Percentiles rank a stretch among this genome's conserved stretches.
Evolutionary conservation across 2,888 invertebrate genomes (phyloP).

Genomic region (Drosophila dives): DNA sequence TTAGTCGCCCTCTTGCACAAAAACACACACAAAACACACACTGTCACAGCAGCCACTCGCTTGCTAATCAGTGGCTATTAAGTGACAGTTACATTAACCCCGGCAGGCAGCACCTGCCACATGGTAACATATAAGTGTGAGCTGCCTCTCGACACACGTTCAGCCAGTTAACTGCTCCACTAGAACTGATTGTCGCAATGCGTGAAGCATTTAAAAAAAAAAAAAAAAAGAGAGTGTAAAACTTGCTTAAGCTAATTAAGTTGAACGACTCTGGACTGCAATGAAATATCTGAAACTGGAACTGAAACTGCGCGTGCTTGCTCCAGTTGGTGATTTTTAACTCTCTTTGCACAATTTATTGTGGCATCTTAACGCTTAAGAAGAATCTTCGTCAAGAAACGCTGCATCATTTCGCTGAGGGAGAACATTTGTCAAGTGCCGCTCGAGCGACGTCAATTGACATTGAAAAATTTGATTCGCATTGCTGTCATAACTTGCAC

Average conservation of each 20-base stretch:
- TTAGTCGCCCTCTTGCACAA: constrained; percentile 35
- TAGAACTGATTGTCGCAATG: constrained; percentile 38
- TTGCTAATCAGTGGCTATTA: constrained; percentile 73
- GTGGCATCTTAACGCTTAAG: constrained; percentile 30
- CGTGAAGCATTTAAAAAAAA: constrained; percentile 26
- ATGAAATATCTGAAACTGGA: constrained; percentile 19
- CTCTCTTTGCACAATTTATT: constrained; percentile 21
- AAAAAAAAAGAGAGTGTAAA: constrained; percentile 28
- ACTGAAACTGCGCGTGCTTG: constrained; percentile 42
- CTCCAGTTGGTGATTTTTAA: constrained; percentile 16
- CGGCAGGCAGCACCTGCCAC: constrained; percentile 54
- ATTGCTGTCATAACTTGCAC: constrained; percentile 32
- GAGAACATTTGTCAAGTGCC: constrained; percentile 38
- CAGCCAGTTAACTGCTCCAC: constrained; percentile 30
- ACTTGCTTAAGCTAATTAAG: constrained; percentile 50
- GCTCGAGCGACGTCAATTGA: constrained; percentile 26
- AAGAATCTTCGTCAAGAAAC: constrained; percentile 10
- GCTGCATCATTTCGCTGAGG: constrained; percentile 4
- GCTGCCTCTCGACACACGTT: constrained; percentile 47
- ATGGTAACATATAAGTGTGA: constrained; percentile 53
- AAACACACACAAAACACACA: constrained; percentile 8
- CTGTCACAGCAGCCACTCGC: constrained; percentile 25
- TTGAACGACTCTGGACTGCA: constrained; percentile 10
- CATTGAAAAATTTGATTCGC: constrained; percentile 34
- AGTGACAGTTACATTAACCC: constrained; percentile 46